Conservation (phyloP, 2,888 invertebrate species). For the Polydrusus pterygomalis region DNA sequence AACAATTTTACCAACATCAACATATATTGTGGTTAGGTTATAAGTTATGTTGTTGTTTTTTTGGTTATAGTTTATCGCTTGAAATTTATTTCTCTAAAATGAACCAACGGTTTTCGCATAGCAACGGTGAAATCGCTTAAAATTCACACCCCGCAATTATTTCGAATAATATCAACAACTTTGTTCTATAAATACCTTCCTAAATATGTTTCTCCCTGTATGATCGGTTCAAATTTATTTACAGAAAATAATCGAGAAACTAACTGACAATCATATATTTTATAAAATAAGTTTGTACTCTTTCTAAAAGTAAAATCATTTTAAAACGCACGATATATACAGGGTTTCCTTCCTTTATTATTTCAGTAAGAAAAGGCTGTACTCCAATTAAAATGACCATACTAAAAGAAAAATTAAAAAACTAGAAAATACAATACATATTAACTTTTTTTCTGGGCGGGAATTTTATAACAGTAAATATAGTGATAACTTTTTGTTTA, state of each 20-base stretch:
- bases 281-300: neutral
- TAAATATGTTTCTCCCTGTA: constrained; percentile 30
- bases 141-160: neutral
- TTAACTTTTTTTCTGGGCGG: neutral
- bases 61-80: too few relatives aligned
- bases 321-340: neutral
- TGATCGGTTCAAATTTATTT: constrained; percentile 2
- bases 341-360: neutral
- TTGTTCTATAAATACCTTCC: constrained; percentile 9
- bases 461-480: constrained; percentile 6
- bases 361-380: neutral
- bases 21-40: too few relatives aligned
- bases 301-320: neutral
- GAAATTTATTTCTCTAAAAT: too few relatives aligned
- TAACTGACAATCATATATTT: neutral
- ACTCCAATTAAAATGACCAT: neutral
- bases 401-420: neutral
- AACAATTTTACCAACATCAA: too few relatives aligned
- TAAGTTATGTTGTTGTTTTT: too few relatives aligned
- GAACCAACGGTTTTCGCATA: too few relatives aligned
- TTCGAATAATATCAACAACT: constrained; percentile 18
- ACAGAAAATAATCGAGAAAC: constrained; percentile 10
- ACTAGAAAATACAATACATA: neutral
- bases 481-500: neutral
- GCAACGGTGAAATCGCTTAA: too few relatives aligned